Evolutionary conservation across 2,113 vertebrate species (phyloP), one percentile per base, ranked within the genome.

Genomic region (Orycteropus afer): DNA sequence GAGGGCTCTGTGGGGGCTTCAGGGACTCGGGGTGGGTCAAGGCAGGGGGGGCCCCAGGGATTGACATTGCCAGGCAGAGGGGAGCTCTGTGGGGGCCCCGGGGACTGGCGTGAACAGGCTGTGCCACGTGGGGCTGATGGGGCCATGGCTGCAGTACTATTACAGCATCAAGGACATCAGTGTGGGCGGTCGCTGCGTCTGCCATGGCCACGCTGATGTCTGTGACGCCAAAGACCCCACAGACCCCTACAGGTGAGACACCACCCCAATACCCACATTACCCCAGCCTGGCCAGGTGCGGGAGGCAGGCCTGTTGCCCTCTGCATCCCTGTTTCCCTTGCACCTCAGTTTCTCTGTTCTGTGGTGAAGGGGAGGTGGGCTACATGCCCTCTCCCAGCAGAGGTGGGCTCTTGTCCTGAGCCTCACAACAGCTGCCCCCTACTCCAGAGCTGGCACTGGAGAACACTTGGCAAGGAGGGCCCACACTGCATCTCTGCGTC

Each of bases 81-180:
- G 17, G 51, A 15, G 51, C 51, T 53, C 51, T 53, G 51, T 59
- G 4, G 57, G 20, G 42, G 84, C 9, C n/a, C 67, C 2, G 3
- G 22, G 6, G 27, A 8, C 18, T 0, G 1, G 40, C 45, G 37
- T 25, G 4, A n/a, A 0, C 9, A 27, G 51, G 11, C 47, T 6
- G 6, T 51, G 51, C 34, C 45, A 1, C 1, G 0, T 27, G 67
- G 9, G 2, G 8, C 82, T 1, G 73, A 92, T 42, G 20, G 25
- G 65, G 77, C 12, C 76, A 18, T 10, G 90, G 32, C 92, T 29
- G 25, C 93, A 99, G 99, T 99, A 99, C 92, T 99, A 99, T 97
- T 99, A 99, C 98, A 99, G 99, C 80, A 99, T 99, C 98, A 99
- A 99, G 97, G 99, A 99, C 91, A 99, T 99, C 98, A 99, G 99